These are phyloP conservation scores for Dermatophagoides farinae DNA, from an alignment of 1,140 invertebrate genomes.

Conservation along the genomic window DNA sequence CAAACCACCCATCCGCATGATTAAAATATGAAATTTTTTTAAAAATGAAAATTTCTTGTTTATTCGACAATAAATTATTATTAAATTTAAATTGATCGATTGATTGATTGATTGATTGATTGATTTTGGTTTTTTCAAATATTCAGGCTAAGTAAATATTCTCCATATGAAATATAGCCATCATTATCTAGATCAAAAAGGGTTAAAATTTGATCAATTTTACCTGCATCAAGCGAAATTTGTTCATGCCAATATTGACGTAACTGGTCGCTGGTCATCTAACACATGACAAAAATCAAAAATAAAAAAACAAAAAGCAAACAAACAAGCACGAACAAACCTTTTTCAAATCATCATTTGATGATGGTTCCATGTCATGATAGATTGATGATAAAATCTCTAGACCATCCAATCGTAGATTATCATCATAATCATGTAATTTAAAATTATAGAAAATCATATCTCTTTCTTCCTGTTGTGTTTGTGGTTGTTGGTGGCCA, in stretches of 20 bases:
- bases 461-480: neutral
- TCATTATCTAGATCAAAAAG: conserved; percentile 57
- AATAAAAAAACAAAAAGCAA: no score
- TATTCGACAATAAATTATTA: no score
- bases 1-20: no score
- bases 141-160: conserved; percentile 33
- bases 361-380: conserved; percentile 22
- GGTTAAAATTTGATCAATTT: conserved; percentile 52
- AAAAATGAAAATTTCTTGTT: no score
- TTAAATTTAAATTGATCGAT: no score
- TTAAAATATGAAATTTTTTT: no score
- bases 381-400: conserved; percentile 41
- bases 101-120: no score
- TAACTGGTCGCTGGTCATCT: neutral
- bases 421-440: conserved; percentile 56
- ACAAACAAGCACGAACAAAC: neutral
- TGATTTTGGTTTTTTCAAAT: neutral
- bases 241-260: neutral
- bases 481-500: no score
- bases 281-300: no score
- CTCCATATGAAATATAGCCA: conserved; percentile 56
- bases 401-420: conserved; percentile 53
- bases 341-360: neutral
- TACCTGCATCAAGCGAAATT: conserved; percentile 4
- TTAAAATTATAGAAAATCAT: conserved; percentile 25